phyloP scores from a whole-genome alignment of 2,888 invertebrate species.

The Tiliacea aurago region DNA sequence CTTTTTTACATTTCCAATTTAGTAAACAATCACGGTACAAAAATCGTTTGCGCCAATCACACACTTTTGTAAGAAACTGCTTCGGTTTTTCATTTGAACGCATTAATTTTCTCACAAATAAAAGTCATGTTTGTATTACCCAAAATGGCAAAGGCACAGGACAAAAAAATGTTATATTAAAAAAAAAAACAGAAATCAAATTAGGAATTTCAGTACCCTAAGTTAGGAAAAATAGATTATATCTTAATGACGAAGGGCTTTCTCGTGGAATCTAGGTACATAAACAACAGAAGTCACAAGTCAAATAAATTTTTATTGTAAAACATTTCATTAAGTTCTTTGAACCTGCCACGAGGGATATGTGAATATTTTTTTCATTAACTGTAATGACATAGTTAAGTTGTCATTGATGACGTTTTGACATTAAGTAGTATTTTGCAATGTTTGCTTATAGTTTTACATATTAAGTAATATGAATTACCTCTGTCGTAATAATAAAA shows the following conservation, averaged over 20 bases:
- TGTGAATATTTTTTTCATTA: constrained; percentile 24
- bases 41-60: neutral
- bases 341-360: constrained; percentile 45
- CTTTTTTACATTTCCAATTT: neutral
- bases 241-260: constrained; percentile 31
- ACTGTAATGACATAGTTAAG: constrained; percentile 5
- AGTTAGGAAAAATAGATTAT: neutral
- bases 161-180: too few species aligned
- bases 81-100: neutral
- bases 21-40: neutral
- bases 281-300: constrained; percentile 53
- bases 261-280: constrained; percentile 31
- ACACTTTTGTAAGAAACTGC: neutral
- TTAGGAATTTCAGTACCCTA: too few species aligned
- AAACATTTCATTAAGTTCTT: constrained; percentile 49
- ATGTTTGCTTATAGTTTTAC: constrained; percentile 19
- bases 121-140: too few species aligned
- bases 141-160: too few species aligned
- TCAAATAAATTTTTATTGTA: constrained; percentile 61
- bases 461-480: constrained; percentile 19
- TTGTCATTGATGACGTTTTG: constrained; percentile 17
- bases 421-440: constrained; percentile 23
- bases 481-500: constrained; percentile 10
- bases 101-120: neutral
- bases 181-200: too few species aligned